These are phyloP conservation scores for Loris lydekkerianus DNA, from an alignment of 2,797 vertebrate genomes.

Conservation along the genomic window DNA sequence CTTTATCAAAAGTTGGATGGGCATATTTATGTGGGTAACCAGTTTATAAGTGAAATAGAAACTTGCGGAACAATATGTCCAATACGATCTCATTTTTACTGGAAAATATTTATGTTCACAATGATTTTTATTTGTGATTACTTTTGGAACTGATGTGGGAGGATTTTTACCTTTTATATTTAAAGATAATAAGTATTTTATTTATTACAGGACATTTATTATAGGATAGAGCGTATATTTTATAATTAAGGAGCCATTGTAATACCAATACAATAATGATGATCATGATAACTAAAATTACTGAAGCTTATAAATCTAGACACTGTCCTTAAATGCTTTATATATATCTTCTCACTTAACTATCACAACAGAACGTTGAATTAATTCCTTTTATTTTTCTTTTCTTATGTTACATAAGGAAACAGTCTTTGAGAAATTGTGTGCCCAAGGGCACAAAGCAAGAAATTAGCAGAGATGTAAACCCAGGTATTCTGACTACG, in stretches of 20 bases:
- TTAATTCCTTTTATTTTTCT: not conserved
- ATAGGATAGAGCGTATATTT: not conserved
- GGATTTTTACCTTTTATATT: slow-evolving; percentile 1
- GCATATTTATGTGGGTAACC: not conserved
- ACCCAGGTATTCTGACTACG: not conserved
- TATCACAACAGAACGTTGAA: not conserved
- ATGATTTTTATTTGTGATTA: not conserved
- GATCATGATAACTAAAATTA: not conserved
- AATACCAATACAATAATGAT: not conserved
- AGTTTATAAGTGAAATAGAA: not conserved
- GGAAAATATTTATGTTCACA: not conserved
- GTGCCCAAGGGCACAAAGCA: not conserved
- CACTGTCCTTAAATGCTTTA: not conserved
- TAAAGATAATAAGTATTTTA: not conserved
- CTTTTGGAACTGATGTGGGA: not conserved
- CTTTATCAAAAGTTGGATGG: not conserved
- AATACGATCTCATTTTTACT: not conserved
- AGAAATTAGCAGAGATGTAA: not conserved
- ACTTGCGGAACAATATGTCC: not conserved
- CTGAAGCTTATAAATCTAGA: not conserved
- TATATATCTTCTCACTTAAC: not conserved
- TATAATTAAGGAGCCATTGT: not conserved
- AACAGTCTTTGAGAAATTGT: not conserved
- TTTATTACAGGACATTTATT: not conserved
- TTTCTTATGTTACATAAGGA: not conserved